These are phyloP conservation scores for Chlorops oryzae DNA, from an alignment of 1,140 invertebrate genomes.

Conservation along the genomic window DNA sequence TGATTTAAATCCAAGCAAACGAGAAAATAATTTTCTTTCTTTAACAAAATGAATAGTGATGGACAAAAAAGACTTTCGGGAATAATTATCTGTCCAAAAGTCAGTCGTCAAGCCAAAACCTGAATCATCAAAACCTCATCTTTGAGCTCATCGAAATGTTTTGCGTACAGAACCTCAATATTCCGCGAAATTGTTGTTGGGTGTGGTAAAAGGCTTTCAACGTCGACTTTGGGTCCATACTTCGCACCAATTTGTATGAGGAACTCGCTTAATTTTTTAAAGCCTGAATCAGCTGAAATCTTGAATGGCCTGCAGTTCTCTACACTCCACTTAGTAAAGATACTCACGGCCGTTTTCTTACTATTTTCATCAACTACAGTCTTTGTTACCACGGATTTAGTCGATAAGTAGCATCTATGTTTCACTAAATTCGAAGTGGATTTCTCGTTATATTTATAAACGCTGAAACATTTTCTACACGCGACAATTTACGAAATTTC, in stretches of 20 bases:
- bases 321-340: slow-evolving; percentile 6
- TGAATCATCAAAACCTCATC: too few species aligned
- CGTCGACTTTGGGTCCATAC: not conserved
- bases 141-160: slow-evolving; percentile 3
- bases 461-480: slow-evolving; percentile 3
- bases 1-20: too few species aligned
- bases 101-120: too few species aligned
- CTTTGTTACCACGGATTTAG: not conserved
- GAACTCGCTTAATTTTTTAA: slow-evolving; percentile 4
- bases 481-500: slow-evolving; percentile 2
- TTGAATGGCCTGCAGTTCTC: slow-evolving; percentile 8
- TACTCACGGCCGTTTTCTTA: not conserved
- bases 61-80: too few species aligned
- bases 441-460: slow-evolving; percentile 6
- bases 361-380: not conserved
- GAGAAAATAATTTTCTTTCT: too few species aligned
- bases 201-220: slow-evolving; percentile 8
- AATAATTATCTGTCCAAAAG: too few species aligned
- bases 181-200: slow-evolving; percentile 11
- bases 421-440: slow-evolving; percentile 11
- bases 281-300: slow-evolving; percentile 1
- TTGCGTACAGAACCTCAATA: not conserved
- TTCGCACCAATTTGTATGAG: slow-evolving; percentile 3
- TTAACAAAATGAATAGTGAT: too few species aligned
- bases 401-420: not conserved